A percentile compares a stretch with the other conserved stretches of the same genome.
phyloP scores from a whole-genome alignment of 2,888 invertebrate species.

The Drosophila yooni region DNA sequence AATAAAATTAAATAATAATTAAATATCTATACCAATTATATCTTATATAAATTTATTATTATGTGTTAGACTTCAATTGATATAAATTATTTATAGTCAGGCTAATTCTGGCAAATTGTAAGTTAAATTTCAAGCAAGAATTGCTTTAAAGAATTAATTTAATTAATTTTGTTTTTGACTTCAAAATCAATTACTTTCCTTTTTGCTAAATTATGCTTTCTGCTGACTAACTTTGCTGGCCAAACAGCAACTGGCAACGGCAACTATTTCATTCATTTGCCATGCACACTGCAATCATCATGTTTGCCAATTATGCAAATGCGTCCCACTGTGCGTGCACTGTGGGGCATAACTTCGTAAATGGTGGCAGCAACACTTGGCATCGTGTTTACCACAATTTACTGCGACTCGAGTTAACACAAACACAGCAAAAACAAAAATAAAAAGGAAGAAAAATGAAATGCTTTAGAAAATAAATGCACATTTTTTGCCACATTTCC shows the following conservation, averaged over 20 bases:
- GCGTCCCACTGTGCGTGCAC: constrained; percentile 75
- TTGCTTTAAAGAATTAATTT: neutral
- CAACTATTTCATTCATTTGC: neutral
- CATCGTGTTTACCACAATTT: constrained; percentile 79
- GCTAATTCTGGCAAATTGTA: neutral
- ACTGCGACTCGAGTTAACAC: constrained; percentile 73
- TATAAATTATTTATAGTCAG: neutral
- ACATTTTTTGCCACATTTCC: constrained; percentile 78
- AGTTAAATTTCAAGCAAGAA: neutral
- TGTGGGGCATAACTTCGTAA: constrained; percentile 73
- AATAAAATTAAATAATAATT: neutral
- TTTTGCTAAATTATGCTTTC: neutral
- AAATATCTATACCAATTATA: neutral
- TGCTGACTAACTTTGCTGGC: neutral
- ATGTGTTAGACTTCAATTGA: neutral
- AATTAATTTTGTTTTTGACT: neutral
- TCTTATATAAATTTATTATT: neutral
- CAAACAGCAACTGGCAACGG: neutral
- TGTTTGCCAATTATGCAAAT: constrained; percentile 73
- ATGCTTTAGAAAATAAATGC: constrained; percentile 66
- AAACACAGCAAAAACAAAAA: constrained; percentile 47
- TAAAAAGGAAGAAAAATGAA: constrained; percentile 20
- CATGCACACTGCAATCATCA: constrained; percentile 57
- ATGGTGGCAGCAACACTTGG: constrained; percentile 76
- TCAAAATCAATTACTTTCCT: neutral